phyloP scores from a whole-genome alignment of 2,113 vertebrate genomes.

The Leuciscus idus region DNA sequence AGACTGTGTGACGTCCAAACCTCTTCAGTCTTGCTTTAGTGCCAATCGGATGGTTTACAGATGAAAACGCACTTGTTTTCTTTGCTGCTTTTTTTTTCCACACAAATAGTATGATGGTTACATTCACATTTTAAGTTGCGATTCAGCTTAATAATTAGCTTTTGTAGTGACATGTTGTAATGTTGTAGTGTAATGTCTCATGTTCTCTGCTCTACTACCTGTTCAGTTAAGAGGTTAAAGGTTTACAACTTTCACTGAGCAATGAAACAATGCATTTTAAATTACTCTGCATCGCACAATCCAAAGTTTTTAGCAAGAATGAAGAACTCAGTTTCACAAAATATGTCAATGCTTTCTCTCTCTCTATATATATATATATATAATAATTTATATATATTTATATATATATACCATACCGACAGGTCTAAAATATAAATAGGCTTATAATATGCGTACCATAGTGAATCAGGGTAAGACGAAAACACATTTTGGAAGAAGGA shows the following conservation, averaged over 20 bases:
- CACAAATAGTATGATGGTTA: not conserved
- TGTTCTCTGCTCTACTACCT: not conserved
- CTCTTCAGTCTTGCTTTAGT: not conserved
- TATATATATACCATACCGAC: too few species aligned
- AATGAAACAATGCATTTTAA: conserved; percentile 4
- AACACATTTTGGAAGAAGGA: too few species aligned
- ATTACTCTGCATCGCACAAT: not conserved
- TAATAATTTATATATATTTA: too few species aligned
- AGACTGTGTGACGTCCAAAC: conserved; percentile 23
- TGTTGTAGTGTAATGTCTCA: not conserved
- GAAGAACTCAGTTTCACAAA: not conserved
- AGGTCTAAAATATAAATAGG: too few species aligned
- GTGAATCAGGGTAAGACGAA: too few species aligned
- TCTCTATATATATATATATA: too few species aligned
- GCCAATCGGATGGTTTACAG: not conserved
- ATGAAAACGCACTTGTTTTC: not conserved
- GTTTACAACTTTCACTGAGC: not conserved
- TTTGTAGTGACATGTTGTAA: not conserved
- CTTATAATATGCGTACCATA: too few species aligned
- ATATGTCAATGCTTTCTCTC: not conserved
- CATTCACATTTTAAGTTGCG: not conserved
- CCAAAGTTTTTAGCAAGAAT: not conserved
- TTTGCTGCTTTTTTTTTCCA: not conserved
- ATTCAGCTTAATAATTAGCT: not conserved
- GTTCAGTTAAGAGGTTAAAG: not conserved